phyloP scores from a whole-genome alignment of 2,113 vertebrate genomes.

The rat (Rattus norvegicus) region GRCr8 NC_086020.1:134594001-134594500 shows the following conservation, averaged over 20 bases:
- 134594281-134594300: background rate
- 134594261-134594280: background rate
- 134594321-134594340: background rate
- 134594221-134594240: background rate
- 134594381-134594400: background rate
- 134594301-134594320: background rate
- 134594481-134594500: background rate
- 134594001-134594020: background rate
- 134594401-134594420: background rate
- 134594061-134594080: background rate
- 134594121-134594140: background rate
- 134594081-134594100: background rate
- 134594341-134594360: background rate
- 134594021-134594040: background rate
- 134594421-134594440: background rate
- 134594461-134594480: slow-evolving; percentile 4
- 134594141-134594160: background rate
- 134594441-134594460: background rate
- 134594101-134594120: background rate
- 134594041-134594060: background rate
- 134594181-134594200: background rate
- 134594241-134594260: background rate
- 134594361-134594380: background rate
- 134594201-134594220: background rate
- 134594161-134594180: background rate